Conservation (phyloP, 2,113 vertebrate species). For the Piprites chloris region DNA sequence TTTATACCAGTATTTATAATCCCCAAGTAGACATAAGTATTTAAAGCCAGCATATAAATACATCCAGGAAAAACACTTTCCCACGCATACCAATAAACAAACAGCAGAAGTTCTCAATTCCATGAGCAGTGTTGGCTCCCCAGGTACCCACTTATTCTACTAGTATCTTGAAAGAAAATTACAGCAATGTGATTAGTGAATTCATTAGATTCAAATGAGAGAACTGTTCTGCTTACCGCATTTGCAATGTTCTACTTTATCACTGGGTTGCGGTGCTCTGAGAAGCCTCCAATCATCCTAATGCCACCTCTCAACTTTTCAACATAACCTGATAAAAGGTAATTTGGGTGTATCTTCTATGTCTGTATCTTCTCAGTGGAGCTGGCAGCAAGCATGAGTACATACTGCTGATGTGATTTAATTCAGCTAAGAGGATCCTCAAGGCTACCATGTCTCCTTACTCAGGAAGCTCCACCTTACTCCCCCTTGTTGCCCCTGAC, state of each 20-base stretch:
- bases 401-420: neutral
- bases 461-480: neutral
- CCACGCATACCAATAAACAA: neutral
- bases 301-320: neutral
- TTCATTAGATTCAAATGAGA: constrained; percentile 9
- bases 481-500: neutral
- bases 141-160: constrained; percentile 7
- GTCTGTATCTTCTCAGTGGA: neutral
- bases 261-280: neutral
- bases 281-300: constrained; percentile 13
- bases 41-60: neutral
- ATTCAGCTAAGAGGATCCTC: neutral
- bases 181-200: constrained; percentile 1
- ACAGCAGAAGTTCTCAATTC: neutral
- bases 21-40: neutral
- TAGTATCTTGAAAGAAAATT: constrained; percentile 32
- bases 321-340: constrained; percentile 22
- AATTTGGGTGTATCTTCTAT: neutral
- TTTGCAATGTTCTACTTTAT: neutral
- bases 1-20: constrained; percentile 21
- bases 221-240: neutral
- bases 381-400: neutral
- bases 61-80: neutral
- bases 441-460: neutral
- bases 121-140: neutral